Base-by-base conservation (phyloP, 2,797 vertebrate genomes). In the Tenualosa ilisha region DNA sequence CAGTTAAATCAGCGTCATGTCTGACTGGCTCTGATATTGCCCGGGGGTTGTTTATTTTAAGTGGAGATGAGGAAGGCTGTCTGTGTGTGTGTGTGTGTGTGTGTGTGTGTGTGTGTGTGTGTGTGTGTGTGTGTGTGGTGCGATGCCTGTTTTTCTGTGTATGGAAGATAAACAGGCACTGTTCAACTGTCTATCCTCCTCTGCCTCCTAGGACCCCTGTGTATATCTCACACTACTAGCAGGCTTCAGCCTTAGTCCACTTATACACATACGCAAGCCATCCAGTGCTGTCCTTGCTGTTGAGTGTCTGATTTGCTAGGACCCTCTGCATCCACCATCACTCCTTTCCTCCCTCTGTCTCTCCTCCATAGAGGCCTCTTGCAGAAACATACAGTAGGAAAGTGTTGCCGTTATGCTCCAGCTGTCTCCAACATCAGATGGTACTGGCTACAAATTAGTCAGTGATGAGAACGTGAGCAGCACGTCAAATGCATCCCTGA, bases 361-460 rank as follows among this genome's bases (percentile, higher is more conserved):
- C 81, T 26, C 81, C 84, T 43, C 50, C 53, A 72, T 43, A 40
- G 46, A 24, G 50, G 50, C 61, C 49, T 68, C 49, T 83, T 79
- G 9, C 68, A 63, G 56, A 82, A 81, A 31, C 8, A 1, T 24
- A 63, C 59, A 24, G n/a, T 63, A 63, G 59, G 8, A 24, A 9
- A 24, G 59, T 63, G 59, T 63, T 75, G 17, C 68, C 43, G 31
- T 65, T 49, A 51, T 53, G 49, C 46, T 85, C 86, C 82, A 83
- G 72, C 86, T 83, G 31, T 75, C 68, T 40, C 68, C 15, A 93
- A 92, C 91, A 92, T 94, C 92, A 92, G 93, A 91, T 90, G 93
- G 84, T 92, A 85, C 83, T 89, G 91, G 93, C 91, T 92, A 93
- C 93, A 94, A 94, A 95, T 96, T 94, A 96, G 92, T 93, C 94